phyloP scores from a whole-genome alignment of 2,888 invertebrate genomes.

The Ditylenchus weischeri region DNA sequence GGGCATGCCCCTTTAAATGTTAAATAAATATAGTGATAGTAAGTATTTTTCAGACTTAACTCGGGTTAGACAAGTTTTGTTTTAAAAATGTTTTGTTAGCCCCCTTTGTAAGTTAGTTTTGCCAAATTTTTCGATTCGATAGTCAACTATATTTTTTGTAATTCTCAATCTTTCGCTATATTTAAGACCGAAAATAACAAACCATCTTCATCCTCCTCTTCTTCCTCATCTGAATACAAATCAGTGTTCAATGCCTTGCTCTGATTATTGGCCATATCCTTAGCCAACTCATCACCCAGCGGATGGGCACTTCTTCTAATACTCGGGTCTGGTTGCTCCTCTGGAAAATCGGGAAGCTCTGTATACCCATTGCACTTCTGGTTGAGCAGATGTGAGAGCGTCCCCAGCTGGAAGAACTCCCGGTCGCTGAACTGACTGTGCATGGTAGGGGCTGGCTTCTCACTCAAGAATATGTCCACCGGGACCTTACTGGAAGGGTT shows the following conservation, averaged over 20 bases:
- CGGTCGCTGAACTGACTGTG: slow-evolving; percentile 71
- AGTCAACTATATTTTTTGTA: no score
- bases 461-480: slow-evolving; percentile 76
- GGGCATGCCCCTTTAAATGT: no score
- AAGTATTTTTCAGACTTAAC: no score
- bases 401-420: slow-evolving; percentile 85
- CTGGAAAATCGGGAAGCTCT: slow-evolving; percentile 80
- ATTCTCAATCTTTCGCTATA: no score
- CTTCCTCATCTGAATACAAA: slow-evolving; percentile 14
- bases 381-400: slow-evolving; percentile 89
- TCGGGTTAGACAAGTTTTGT: no score
- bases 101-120: no score
- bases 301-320: slow-evolving; percentile 36
- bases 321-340: slow-evolving; percentile 70
- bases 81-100: no score
- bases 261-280: slow-evolving; percentile 20
- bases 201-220: slow-evolving; percentile 16
- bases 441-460: slow-evolving; percentile 87
- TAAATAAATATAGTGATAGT: no score
- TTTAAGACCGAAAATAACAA: no score
- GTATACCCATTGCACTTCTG: slow-evolving; percentile 81
- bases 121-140: no score
- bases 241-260: background rate
- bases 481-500: slow-evolving; percentile 58
- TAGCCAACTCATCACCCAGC: slow-evolving; percentile 37